Conservation (phyloP, 2,113 vertebrate genomes). For the Picathartes gymnocephalus region DNA sequence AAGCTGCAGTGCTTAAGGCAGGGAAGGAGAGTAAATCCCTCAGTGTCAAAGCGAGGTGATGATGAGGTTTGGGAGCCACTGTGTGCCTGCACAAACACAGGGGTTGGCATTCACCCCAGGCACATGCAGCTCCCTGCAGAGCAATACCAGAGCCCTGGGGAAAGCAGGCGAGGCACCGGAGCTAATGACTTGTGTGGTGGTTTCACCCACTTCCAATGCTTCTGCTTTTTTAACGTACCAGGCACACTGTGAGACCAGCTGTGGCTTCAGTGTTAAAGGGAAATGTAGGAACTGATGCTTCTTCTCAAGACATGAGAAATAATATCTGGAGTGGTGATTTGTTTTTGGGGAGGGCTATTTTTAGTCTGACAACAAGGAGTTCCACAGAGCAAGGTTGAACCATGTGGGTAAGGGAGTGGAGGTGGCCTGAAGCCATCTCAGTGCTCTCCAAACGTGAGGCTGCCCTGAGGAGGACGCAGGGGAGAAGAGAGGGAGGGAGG, state of each 20-base stretch:
- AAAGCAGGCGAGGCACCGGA: not conserved
- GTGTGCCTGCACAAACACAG: rapidly evolving
- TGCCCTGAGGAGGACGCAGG: not conserved
- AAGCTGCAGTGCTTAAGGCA: not conserved
- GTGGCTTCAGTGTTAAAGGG: not conserved
- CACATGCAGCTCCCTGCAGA: not conserved
- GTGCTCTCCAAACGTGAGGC: not conserved
- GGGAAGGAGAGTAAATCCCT: not conserved
- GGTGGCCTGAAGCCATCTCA: not conserved
- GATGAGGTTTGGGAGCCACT: not conserved
- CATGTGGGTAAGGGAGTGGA: not conserved
- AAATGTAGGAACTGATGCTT: not conserved
- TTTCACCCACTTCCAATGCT: not conserved
- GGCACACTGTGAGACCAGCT: not conserved
- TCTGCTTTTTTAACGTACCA: not conserved
- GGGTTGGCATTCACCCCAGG: rapidly evolving
- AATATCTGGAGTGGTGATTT: rapidly evolving
- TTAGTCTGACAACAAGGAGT: not conserved
- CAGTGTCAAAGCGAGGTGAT: not conserved
- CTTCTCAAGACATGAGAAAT: not conserved
- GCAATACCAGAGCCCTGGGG: not conserved
- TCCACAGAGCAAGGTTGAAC: not conserved
- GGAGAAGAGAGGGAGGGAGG: not conserved
- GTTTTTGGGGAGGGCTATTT: not conserved
- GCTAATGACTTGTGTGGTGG: not conserved